Base-by-base conservation (phyloP, 2,797 vertebrate genomes). In the Cynodonichthys magdalenae region DNA sequence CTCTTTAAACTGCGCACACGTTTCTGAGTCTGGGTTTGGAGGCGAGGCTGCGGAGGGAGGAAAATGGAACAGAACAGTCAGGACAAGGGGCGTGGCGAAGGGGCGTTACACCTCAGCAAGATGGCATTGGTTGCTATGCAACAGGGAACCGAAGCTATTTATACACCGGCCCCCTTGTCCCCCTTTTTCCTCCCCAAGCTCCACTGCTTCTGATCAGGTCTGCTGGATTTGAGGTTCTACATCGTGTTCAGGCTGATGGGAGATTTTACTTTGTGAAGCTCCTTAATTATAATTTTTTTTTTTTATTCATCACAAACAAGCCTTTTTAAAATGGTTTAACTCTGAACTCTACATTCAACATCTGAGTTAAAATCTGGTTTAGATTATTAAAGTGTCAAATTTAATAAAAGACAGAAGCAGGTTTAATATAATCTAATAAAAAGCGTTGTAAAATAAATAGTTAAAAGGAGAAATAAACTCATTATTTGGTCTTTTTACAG, bases 81-180 rank as follows among this genome's bases (percentile, higher is more conserved):
- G 92, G 92, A 92, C 92, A 93, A 92, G 91, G 91, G 93, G 93
- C 92, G 92, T 94, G 93, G 91, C 70, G 69, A 62, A 81, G 88
- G 90, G 93, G 92, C 85, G 91, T 91, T 91, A 89, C 90, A 89
- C 89, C 91, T 92, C 92, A 48, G 88, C 83, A 87, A 91, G 90
- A 92, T 94, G 92, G 93, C 93, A 93, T 94, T 90, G 76, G 93
- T 94, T 93, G 93, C 93, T 91, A 93, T 89, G 93, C 93, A 94
- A 94, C 93, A 90, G 89, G 83, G 89, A 87, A 90, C 89, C 81
- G 87, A 92, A 92, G 90, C 93, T 94, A 94, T 94, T 94, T 94
- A 93, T 94, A 94, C 88, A 90, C 80, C 63, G 52, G 85, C 82
- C 89, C 90, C 83, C 86, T 91, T 87, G 87, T 87, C 80, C 87